Percentiles rank a stretch among this genome's conserved stretches.
Conservation (phyloP, 2,888 invertebrate species). For the Tipula unca region DNA sequence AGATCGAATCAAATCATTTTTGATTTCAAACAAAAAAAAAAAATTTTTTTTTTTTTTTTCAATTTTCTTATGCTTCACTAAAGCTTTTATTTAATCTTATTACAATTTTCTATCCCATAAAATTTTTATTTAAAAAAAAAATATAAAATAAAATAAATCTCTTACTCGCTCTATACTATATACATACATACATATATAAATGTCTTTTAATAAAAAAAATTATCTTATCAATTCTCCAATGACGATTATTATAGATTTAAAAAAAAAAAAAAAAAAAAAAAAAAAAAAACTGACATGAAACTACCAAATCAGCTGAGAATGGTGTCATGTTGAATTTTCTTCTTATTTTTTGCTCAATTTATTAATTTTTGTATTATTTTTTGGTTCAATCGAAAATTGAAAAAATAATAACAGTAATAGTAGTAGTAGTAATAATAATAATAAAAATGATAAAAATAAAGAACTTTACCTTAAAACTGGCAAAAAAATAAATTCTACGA, state of each 20-base stretch:
- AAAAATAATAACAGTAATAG: neutral
- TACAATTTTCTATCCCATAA: conserved; percentile 14
- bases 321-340: neutral
- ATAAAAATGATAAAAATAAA: neutral
- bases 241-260: neutral
- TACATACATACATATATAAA: neutral
- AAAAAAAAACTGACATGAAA: neutral
- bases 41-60: neutral
- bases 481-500: neutral
- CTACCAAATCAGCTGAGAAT: conserved; percentile 14
- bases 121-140: conserved; percentile 8
- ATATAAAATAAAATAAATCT: conserved; percentile 3
- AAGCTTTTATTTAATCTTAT: conserved; percentile 14
- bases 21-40: neutral
- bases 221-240: conserved; percentile 14
- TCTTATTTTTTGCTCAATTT: neutral
- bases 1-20: neutral
- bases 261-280: neutral
- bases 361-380: neutral
- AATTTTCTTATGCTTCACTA: conserved; percentile 8
- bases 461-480: neutral
- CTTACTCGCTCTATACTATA: neutral
- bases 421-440: neutral
- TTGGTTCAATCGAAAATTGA: neutral
- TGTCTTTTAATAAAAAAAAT: conserved; percentile 14